Percentiles rank a stretch among this genome's conserved stretches.
phyloP scores from a whole-genome alignment of 2,888 invertebrate genomes.

The Linyphia triangularis region DNA sequence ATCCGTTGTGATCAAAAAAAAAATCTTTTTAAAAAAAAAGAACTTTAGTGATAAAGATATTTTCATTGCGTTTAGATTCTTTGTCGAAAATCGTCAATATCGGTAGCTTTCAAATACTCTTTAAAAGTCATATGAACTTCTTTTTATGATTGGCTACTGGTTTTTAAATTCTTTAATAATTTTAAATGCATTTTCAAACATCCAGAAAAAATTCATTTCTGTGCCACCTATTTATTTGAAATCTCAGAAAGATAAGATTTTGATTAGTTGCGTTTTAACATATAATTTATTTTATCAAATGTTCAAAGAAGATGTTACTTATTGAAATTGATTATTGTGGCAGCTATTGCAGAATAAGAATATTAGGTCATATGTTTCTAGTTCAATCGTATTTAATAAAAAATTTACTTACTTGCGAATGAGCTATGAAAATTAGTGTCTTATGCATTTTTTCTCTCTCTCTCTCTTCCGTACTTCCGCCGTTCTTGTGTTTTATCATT shows the following conservation, averaged over 20 bases:
- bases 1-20: too few relatives aligned
- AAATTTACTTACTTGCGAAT: too few relatives aligned
- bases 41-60: background rate
- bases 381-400: too few relatives aligned
- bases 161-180: conserved; percentile 6
- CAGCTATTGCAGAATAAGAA: background rate
- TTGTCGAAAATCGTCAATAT: background rate
- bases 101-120: background rate
- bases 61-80: background rate
- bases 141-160: background rate
- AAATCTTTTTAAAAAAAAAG: too few relatives aligned
- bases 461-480: too few relatives aligned
- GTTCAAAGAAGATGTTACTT: background rate
- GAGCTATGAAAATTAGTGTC: too few relatives aligned
- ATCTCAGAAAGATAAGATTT: background rate
- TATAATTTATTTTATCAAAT: background rate
- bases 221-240: background rate
- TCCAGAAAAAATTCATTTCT: background rate
- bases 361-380: background rate
- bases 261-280: conserved; percentile 16
- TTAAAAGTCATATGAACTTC: background rate
- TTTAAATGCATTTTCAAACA: background rate
- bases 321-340: background rate
- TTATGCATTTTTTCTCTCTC: too few relatives aligned
- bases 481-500: too few relatives aligned